Conservation (phyloP, 2,113 vertebrate species). For the Myocastor coypus region DNA sequence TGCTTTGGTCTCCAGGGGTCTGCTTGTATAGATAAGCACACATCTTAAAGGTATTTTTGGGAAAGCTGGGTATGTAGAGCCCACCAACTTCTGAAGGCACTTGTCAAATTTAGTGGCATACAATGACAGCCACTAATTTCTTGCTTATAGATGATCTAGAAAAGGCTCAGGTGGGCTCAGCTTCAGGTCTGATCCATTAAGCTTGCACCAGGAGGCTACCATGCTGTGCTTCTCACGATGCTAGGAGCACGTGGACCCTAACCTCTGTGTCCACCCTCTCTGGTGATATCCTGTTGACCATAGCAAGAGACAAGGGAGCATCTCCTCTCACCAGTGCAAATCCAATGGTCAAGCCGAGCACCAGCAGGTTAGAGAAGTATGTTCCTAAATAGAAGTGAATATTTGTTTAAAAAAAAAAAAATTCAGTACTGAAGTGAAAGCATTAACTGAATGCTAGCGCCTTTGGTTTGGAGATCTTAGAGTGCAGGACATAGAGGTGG, state of each 20-base stretch:
- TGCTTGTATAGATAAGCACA: too few species aligned
- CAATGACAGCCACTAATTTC: background rate
- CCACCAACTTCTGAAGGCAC: background rate
- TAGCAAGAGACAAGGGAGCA: background rate
- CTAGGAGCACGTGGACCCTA: background rate
- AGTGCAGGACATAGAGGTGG: too few species aligned
- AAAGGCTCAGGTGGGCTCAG: background rate
- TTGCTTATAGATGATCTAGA: background rate
- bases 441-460: too few species aligned
- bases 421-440: background rate
- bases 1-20: fast-evolving
- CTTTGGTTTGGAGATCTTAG: too few species aligned
- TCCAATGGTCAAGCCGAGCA: background rate
- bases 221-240: background rate
- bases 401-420: conserved; percentile 24
- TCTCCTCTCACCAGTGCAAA: background rate
- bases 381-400: background rate
- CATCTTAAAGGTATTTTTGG: background rate
- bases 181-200: background rate
- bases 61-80: background rate
- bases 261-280: background rate
- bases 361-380: fast-evolving
- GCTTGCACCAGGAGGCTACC: background rate
- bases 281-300: background rate
- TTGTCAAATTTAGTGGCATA: background rate